Evolutionary conservation across 2,888 invertebrate genomes (phyloP).

Genomic region (Pinctada fucata): DNA sequence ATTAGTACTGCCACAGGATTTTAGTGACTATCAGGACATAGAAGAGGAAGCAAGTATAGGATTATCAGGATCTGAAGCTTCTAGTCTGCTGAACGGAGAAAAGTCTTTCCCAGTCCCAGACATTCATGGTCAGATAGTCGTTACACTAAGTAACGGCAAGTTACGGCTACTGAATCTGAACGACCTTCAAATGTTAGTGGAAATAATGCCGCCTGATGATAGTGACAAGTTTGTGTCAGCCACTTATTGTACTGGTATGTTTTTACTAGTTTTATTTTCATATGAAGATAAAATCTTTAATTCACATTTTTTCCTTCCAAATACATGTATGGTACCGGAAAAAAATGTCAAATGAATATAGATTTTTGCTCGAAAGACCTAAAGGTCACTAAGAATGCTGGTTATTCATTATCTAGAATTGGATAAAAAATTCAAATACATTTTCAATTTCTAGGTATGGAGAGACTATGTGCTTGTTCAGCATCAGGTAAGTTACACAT

Average conservation of each 20-base stretch:
- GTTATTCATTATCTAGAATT: conserved; percentile 78
- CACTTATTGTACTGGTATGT: conserved; percentile 89
- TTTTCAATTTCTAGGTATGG: conserved; percentile 81
- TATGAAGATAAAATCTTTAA: no score
- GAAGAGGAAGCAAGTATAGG: conserved; percentile 50
- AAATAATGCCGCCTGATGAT: conserved; percentile 76
- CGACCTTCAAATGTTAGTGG: conserved; percentile 84
- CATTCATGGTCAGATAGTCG: conserved; percentile 80
- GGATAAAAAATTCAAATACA: background rate
- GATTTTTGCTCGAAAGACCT: no score
- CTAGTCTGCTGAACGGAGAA: conserved; percentile 14
- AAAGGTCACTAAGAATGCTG: conserved; percentile 88
- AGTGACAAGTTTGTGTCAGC: conserved; percentile 84
- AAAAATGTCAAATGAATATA: no score
- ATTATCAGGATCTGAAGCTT: conserved; percentile 19
- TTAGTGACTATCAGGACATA: conserved; percentile 62
- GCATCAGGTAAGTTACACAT: conserved; percentile 89
- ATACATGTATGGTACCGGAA: no score
- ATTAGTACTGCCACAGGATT: conserved; percentile 67
- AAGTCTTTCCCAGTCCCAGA: conserved; percentile 8
- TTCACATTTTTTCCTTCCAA: no score
- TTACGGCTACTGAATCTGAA: conserved; percentile 85
- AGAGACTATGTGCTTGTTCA: conserved; percentile 90
- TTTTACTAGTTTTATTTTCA: background rate
- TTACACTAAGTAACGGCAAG: conserved; percentile 86